These are phyloP conservation scores for Sebastes glaucus DNA, from an alignment of 2,797 vertebrate genomes.

Conservation along the genomic window DNA sequence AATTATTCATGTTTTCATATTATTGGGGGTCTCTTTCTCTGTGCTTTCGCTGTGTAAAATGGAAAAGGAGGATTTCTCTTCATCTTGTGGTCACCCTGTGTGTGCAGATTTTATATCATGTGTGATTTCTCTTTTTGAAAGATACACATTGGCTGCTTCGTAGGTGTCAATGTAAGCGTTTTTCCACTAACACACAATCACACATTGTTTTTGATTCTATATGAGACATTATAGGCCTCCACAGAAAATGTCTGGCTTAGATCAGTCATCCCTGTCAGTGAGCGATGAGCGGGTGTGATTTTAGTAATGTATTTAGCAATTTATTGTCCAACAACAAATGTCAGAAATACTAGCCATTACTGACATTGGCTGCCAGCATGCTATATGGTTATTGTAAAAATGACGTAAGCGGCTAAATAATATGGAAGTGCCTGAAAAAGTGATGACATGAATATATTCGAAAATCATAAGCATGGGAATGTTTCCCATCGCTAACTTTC, in stretches of 20 bases:
- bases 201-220: background rate
- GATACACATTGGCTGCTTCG: background rate
- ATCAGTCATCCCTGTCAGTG: background rate
- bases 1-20: slow-evolving; percentile 82
- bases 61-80: slow-evolving; percentile 21
- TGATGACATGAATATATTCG: background rate
- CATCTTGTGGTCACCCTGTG: slow-evolving; percentile 34
- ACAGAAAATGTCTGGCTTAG: background rate
- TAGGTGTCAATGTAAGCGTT: background rate
- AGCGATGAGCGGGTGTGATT: background rate
- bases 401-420: background rate
- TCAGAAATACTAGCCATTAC: background rate
- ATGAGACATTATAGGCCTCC: background rate
- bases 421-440: background rate
- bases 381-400: background rate
- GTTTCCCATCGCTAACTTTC: background rate
- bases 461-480: background rate
- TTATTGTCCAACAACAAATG: background rate
- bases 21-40: slow-evolving; percentile 54
- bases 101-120: background rate
- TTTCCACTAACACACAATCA: background rate
- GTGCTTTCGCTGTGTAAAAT: slow-evolving; percentile 32
- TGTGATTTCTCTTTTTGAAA: background rate
- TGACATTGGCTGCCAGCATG: background rate
- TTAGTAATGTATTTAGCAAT: background rate